These are phyloP conservation scores for Pagrus major DNA, from an alignment of 2,113 vertebrate species.

Conservation along the genomic window DNA sequence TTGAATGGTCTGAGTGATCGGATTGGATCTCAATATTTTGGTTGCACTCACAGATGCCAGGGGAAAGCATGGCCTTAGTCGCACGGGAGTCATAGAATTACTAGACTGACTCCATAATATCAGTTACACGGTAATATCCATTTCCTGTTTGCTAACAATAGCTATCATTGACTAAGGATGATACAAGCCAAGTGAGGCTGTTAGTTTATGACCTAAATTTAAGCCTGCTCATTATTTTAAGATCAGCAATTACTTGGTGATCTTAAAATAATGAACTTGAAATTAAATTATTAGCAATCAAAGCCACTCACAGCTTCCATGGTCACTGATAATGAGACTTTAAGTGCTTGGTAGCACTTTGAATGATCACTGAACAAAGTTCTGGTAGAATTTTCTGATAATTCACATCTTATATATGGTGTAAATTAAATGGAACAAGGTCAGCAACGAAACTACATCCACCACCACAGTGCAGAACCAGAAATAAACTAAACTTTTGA, in stretches of 20 bases:
- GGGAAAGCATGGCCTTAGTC: no score
- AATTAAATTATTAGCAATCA: neutral
- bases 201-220: neutral
- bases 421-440: neutral
- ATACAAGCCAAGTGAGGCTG: no score
- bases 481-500: constrained; percentile 4
- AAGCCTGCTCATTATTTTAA: no score
- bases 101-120: neutral
- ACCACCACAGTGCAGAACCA: neutral
- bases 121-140: neutral
- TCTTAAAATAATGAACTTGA: neutral
- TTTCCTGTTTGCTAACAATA: neutral
- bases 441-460: neutral
- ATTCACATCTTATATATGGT: neutral
- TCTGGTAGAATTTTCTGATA: neutral
- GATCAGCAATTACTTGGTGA: neutral
- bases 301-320: neutral
- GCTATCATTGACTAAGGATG: neutral
- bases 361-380: neutral
- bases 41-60: no score
- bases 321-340: neutral
- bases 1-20: no score
- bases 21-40: no score
- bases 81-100: neutral
- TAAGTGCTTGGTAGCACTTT: neutral